Evolutionary conservation across 2,888 invertebrate genomes (phyloP).

Genomic region (Dyspetes luteomarginatus): DNA sequence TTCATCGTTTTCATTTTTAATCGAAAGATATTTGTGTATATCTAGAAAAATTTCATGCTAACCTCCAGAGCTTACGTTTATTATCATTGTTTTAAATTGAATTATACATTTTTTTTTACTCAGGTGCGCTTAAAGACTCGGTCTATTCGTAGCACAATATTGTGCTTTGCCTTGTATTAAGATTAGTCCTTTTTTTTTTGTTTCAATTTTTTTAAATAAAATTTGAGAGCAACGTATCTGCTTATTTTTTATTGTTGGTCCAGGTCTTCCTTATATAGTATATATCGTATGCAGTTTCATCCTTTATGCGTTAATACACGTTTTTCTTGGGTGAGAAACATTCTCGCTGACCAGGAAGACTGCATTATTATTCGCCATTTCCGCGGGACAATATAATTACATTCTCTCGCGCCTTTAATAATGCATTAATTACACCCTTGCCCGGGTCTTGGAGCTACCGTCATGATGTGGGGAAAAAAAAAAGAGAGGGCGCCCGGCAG

Average conservation of each 20-base stretch:
- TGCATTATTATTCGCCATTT: conserved; percentile 70
- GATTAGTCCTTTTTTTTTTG: too few relatives aligned
- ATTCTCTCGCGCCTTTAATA: conserved; percentile 73
- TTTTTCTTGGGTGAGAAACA: conserved; percentile 50
- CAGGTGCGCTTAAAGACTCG: neutral
- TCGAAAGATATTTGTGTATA: neutral
- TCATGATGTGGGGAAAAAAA: conserved; percentile 10
- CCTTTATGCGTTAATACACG: conserved; percentile 49
- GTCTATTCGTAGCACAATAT: too few relatives aligned
- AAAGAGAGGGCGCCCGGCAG: conserved; percentile 58
- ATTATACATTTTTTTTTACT: too few relatives aligned
- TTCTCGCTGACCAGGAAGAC: conserved; percentile 51
- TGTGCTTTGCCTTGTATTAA: too few relatives aligned
- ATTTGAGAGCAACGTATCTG: too few relatives aligned
- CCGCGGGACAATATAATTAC: conserved; percentile 73
- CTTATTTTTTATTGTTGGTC: too few relatives aligned
- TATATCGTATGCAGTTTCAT: neutral
- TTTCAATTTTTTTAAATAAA: too few relatives aligned
- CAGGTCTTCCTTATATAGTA: too few relatives aligned
- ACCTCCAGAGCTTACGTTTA: neutral
- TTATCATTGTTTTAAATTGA: too few relatives aligned
- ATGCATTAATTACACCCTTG: conserved; percentile 75
- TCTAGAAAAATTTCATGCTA: neutral
- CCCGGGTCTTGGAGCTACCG: conserved; percentile 52
- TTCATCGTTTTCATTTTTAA: conserved; percentile 29